A percentile compares a stretch with the other conserved stretches of the same genome.
phyloP scores from a whole-genome alignment of 2,888 invertebrate genomes.

The Callyntrura sp. region DNA sequence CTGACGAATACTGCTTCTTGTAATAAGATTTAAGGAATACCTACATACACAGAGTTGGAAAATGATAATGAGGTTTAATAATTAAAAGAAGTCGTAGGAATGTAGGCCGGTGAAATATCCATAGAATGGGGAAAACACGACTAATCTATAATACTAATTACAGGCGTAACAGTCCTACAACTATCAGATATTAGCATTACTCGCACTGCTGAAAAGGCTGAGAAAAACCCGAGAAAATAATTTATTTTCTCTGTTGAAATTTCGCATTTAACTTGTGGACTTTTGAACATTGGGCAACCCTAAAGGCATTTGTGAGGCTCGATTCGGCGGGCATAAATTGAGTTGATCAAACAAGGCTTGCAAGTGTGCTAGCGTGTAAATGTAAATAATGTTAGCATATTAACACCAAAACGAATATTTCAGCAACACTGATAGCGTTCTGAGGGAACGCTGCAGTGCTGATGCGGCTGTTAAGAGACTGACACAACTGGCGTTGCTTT shows the following conservation, averaged over 20 bases:
- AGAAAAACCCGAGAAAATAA: no score
- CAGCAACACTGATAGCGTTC: neutral
- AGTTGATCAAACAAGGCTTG: neutral
- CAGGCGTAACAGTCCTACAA: neutral
- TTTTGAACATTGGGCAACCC: neutral
- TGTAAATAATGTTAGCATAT: neutral
- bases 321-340: neutral
- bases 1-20: neutral
- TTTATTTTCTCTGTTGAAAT: no score
- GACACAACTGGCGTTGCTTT: slow-evolving; percentile 69
- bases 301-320: neutral
- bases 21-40: slow-evolving; percentile 26
- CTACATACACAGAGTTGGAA: slow-evolving; percentile 17
- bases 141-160: slow-evolving; percentile 4
- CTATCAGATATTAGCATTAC: no score
- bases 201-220: no score
- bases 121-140: no score
- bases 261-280: no score
- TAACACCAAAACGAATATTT: neutral
- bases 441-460: neutral
- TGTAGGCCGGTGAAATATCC: neutral
- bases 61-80: slow-evolving; percentile 56
- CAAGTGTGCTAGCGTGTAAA: neutral
- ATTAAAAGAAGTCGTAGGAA: slow-evolving; percentile 48
- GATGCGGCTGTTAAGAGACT: slow-evolving; percentile 53